A percentile compares a stretch with the other conserved stretches of the same genome.
Conservation (phyloP, 2,888 invertebrate species). For the Ophraella communa region DNA sequence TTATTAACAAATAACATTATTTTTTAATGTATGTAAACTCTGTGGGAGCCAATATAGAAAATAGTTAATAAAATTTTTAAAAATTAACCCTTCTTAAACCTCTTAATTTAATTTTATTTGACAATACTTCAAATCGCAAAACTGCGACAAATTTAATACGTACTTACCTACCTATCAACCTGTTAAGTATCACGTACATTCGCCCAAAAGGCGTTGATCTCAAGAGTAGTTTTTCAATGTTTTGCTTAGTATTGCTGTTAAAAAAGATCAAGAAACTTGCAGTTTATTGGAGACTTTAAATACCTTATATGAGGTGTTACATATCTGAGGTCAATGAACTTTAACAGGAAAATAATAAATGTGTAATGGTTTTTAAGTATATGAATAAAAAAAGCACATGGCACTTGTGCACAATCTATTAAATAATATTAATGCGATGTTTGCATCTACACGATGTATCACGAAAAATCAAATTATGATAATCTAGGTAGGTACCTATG, state of each 20-base stretch:
- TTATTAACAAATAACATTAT: too few species aligned
- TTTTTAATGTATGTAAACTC: too few species aligned
- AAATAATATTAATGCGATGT: neutral
- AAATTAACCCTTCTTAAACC: too few species aligned
- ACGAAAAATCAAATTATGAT: too few species aligned
- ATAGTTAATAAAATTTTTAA: too few species aligned
- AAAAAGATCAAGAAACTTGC: conserved; percentile 22
- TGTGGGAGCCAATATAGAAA: too few species aligned
- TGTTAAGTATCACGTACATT: neutral
- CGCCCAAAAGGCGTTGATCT: neutral
- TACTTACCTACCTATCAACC: neutral
- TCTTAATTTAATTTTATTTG: too few species aligned
- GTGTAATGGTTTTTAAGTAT: neutral
- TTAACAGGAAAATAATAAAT: neutral
- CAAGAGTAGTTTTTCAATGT: conserved; percentile 16
- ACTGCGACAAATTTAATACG: too few species aligned
- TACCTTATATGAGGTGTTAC: neutral
- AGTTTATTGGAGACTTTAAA: conserved; percentile 3
- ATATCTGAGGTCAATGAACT: neutral
- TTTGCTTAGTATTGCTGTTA: conserved; percentile 8
- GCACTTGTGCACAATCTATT: neutral
- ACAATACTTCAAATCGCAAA: too few species aligned
- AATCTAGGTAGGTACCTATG: too few species aligned
- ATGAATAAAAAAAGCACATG: neutral
- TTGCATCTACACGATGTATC: neutral